Percentiles rank a stretch among this genome's conserved stretches.
phyloP scores from a whole-genome alignment of 2,113 vertebrate genomes.

The Vanacampus margaritifer region DNA sequence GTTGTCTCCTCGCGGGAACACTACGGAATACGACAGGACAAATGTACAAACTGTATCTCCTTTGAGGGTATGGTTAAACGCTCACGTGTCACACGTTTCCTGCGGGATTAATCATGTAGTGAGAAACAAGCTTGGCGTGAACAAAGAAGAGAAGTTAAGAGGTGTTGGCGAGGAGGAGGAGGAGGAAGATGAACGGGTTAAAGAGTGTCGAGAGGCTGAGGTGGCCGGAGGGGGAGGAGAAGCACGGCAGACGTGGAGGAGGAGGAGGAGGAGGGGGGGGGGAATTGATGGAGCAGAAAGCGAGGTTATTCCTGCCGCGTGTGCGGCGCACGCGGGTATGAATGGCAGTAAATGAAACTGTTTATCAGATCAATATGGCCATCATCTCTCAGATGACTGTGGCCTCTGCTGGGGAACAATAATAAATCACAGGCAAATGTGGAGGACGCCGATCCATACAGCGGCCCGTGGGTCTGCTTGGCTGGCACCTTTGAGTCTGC shows the following conservation, averaged over 20 bases:
- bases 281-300: conserved; percentile 71
- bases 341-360: conserved; percentile 73
- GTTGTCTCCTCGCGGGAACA: not conserved
- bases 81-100: not conserved
- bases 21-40: not conserved
- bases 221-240: conserved; percentile 61
- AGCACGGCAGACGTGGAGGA: conserved; percentile 58
- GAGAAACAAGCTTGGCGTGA: not conserved
- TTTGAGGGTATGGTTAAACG: not conserved
- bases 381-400: conserved; percentile 72
- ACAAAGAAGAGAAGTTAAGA: conserved; percentile 21
- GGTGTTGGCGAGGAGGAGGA: conserved; percentile 31
- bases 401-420: conserved; percentile 67
- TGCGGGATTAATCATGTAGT: not conserved
- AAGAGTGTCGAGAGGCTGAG: conserved; percentile 57
- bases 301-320: conserved; percentile 67
- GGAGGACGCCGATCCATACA: conserved; percentile 59
- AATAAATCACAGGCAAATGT: conserved; percentile 69
- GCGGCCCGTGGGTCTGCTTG: conserved; percentile 16
- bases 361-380: conserved; percentile 74
- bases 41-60: not conserved
- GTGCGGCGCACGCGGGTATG: conserved; percentile 28
- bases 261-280: conserved; percentile 68
- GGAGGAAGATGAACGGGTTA: conserved; percentile 59
- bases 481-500: conserved; percentile 13